Conservation (phyloP, 2,797 vertebrate species). For the Hoplostethus mediterraneus region DNA sequence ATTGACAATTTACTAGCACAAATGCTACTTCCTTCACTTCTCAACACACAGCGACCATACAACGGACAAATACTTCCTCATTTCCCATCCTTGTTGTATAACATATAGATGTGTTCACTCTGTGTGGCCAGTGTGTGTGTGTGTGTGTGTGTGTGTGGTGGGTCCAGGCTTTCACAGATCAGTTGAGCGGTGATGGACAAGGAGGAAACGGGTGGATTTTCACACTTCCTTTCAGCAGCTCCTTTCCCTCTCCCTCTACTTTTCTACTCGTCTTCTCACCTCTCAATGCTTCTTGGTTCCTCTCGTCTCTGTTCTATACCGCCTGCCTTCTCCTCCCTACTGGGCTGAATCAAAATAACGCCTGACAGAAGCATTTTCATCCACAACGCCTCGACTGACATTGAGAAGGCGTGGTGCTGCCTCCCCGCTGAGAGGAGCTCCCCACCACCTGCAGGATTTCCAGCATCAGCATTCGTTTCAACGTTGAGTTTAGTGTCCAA, state of each 20-base stretch:
- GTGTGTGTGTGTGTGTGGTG: neutral
- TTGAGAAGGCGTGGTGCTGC: constrained; percentile 31
- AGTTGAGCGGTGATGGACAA: constrained; percentile 56
- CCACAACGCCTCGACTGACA: constrained; percentile 25
- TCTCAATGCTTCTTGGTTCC: constrained; percentile 33
- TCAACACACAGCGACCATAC: neutral
- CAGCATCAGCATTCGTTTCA: constrained; percentile 44
- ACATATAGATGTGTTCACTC: neutral
- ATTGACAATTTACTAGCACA: neutral
- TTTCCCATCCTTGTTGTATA: neutral
- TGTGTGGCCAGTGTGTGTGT: constrained; percentile 25
- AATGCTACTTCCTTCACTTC: neutral
- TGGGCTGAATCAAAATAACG: constrained; percentile 43
- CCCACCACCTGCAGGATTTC: constrained; percentile 53
- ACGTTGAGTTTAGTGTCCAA: constrained; percentile 33
- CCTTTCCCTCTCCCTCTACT: constrained; percentile 50
- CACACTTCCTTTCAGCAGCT: constrained; percentile 52
- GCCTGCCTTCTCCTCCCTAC: constrained; percentile 25
- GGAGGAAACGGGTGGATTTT: constrained; percentile 60
- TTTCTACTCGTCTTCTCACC: constrained; percentile 24
- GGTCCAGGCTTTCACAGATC: constrained; percentile 34
- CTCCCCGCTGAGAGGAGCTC: constrained; percentile 39
- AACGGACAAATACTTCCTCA: neutral
- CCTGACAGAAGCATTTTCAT: constrained; percentile 47
- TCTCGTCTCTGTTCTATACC: constrained; percentile 37